phyloP scores from a whole-genome alignment of 2,113 vertebrate genomes.

The Felis chaus region DNA sequence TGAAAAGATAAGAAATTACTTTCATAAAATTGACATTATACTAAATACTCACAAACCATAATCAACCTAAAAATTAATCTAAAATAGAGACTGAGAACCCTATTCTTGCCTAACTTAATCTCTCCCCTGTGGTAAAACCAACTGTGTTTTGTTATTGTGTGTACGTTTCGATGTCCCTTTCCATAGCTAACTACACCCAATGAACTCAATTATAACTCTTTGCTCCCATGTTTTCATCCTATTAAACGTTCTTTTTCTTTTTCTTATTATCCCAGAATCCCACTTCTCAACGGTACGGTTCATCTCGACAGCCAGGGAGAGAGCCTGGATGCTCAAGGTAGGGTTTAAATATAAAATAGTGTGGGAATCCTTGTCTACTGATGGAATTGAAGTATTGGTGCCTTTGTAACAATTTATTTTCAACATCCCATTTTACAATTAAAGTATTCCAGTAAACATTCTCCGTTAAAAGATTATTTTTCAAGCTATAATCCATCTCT shows the following conservation, averaged over 20 bases:
- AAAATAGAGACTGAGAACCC: constrained; percentile 38
- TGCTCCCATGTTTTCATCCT: constrained; percentile 12
- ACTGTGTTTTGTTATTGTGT: constrained; percentile 64
- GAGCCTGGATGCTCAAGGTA: constrained; percentile 87
- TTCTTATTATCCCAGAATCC: constrained; percentile 67
- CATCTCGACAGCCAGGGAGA: constrained; percentile 79
- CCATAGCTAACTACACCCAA: constrained; percentile 19
- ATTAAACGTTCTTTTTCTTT: constrained; percentile 58
- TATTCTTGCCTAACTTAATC: constrained; percentile 70
- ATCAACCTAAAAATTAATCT: constrained; percentile 48
- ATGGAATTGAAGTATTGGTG: neutral
- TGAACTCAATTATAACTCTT: constrained; percentile 37
- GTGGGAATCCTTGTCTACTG: neutral
- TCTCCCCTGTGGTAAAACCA: constrained; percentile 56
- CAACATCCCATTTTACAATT: neutral
- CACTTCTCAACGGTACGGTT: constrained; percentile 79
- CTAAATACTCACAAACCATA: constrained; percentile 16
- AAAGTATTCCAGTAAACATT: neutral
- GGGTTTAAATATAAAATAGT: constrained; percentile 45
- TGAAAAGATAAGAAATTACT: neutral
- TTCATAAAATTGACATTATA: neutral
- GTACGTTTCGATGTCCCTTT: constrained; percentile 66
- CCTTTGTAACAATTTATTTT: neutral
- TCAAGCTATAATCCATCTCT: neutral
- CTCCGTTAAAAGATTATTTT: neutral